phyloP scores from a whole-genome alignment of 2,797 vertebrate genomes.

The Pelobates cultripes region DNA sequence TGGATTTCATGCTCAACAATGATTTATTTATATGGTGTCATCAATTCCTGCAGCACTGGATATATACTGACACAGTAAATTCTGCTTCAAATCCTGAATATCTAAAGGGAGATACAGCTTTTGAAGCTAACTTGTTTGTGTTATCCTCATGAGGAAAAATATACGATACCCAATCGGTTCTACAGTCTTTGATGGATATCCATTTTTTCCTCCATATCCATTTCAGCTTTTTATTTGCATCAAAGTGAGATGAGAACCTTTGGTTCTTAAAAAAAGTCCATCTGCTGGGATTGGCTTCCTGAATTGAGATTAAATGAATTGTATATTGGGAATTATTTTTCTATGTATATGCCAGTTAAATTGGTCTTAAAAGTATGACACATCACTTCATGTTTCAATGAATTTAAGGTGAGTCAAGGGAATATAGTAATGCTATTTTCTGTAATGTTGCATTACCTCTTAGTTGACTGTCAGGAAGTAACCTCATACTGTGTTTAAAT shows the following conservation, averaged over 20 bases:
- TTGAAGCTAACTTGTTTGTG: neutral
- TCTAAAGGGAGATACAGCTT: neutral
- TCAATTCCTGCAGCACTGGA: too few species aligned
- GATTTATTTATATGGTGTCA: too few species aligned
- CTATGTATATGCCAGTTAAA: neutral
- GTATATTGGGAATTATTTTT: slow-evolving; percentile 15
- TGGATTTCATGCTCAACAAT: too few species aligned
- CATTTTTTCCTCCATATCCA: neutral
- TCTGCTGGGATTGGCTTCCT: slow-evolving; percentile 17
- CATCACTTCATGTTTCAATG: neutral
- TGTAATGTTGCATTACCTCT: neutral
- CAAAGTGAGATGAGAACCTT: slow-evolving; percentile 8
- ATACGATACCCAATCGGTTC: neutral
- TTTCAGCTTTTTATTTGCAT: slow-evolving; percentile 25
- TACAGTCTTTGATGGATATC: slow-evolving; percentile 8
- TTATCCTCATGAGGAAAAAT: neutral
- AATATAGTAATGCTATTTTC: neutral
- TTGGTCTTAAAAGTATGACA: slow-evolving; percentile 3
- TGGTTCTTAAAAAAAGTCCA: slow-evolving; percentile 20
- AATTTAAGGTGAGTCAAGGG: neutral
- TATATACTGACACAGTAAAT: too few species aligned
- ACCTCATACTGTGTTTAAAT: neutral
- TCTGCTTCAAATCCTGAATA: too few species aligned
- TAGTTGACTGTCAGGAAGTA: neutral
- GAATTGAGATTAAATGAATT: slow-evolving; percentile 23